Conservation (phyloP, 2,888 invertebrate genomes). For the Anodontia alba region DNA sequence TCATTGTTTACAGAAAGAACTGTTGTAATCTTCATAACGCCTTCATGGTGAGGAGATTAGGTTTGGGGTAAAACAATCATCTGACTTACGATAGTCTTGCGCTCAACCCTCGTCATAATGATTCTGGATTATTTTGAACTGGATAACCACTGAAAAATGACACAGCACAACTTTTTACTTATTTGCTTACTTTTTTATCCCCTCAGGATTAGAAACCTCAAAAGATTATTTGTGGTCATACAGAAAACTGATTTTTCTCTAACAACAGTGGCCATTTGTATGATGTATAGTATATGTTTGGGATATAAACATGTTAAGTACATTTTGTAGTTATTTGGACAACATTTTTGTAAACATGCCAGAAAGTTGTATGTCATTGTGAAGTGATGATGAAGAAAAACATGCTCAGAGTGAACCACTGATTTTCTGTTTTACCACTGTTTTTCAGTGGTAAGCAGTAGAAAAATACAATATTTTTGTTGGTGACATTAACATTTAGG, state of each 20-base stretch:
- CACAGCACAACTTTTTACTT: slow-evolving; percentile 9
- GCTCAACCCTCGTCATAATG: too few relatives aligned
- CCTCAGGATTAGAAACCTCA: neutral
- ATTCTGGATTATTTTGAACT: slow-evolving; percentile 4
- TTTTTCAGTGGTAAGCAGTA: too few relatives aligned
- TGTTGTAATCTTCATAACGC: too few relatives aligned
- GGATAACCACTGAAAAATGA: neutral
- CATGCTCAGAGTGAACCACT: neutral
- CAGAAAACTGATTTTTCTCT: neutral
- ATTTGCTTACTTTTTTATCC: neutral
- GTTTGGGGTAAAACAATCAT: too few relatives aligned
- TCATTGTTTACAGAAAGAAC: too few relatives aligned
- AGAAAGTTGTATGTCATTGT: slow-evolving; percentile 1
- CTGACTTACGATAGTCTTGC: too few relatives aligned
- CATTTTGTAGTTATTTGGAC: neutral
- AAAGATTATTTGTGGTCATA: slow-evolving; percentile 1
- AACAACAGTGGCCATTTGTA: neutral
- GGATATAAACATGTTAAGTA: slow-evolving; percentile 5
- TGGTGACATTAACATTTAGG: too few relatives aligned
- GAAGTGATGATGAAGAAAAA: neutral
- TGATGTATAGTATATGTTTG: neutral
- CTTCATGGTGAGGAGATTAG: too few relatives aligned
- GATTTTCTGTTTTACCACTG: too few relatives aligned
- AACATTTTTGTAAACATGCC: slow-evolving; percentile 3
- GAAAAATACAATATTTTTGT: too few relatives aligned